Conservation (phyloP, 2,113 vertebrate species). For the Puntigrus tetrazona region DNA sequence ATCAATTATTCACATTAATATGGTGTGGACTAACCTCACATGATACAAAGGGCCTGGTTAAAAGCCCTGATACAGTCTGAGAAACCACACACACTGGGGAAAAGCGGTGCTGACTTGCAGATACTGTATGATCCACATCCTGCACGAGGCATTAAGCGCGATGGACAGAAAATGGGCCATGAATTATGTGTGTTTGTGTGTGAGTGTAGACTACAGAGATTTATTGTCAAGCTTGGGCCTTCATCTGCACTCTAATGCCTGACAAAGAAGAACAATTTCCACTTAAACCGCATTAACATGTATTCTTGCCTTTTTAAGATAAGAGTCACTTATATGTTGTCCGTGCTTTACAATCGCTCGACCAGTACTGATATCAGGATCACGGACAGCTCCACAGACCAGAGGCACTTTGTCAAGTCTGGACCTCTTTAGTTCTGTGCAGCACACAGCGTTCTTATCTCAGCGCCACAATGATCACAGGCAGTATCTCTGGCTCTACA, state of each 20-base stretch:
- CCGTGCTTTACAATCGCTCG: not conserved
- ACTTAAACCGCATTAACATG: slow-evolving; percentile 37
- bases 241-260: slow-evolving; percentile 9
- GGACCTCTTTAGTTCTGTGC: not conserved
- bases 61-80: slow-evolving; percentile 25
- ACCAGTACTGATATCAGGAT: slow-evolving; percentile 11
- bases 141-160: slow-evolving; percentile 25
- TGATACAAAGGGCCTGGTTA: slow-evolving; percentile 37
- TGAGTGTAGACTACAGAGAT: not conserved
- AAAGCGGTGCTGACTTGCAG: slow-evolving; percentile 22
- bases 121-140: slow-evolving; percentile 24
- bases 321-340: slow-evolving; percentile 29
- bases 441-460: not conserved
- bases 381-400: slow-evolving; percentile 24
- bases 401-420: not conserved
- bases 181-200: slow-evolving; percentile 16
- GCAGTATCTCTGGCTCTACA: not conserved
- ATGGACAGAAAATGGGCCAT: slow-evolving; percentile 23
- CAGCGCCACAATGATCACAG: not conserved
- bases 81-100: slow-evolving; percentile 35
- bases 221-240: slow-evolving; percentile 18
- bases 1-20: slow-evolving; percentile 48
- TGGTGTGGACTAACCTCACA: slow-evolving; percentile 27
- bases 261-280: slow-evolving; percentile 27
- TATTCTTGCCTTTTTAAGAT: slow-evolving; percentile 4